phyloP scores from a whole-genome alignment of 2,797 vertebrate species.

The Pipistrellus pipistrellus region DNA sequence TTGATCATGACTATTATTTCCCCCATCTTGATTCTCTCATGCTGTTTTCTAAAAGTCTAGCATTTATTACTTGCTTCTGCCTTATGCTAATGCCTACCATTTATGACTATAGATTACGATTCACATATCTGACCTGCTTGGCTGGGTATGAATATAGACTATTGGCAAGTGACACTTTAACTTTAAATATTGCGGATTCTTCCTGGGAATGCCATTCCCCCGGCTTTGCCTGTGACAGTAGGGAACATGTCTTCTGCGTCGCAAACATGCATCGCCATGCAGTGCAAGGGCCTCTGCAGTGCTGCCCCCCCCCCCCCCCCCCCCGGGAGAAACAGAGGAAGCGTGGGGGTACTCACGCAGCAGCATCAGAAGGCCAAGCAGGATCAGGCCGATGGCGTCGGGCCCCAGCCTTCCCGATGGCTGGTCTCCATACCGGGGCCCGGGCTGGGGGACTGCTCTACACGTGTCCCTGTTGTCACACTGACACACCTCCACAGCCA shows the following conservation, averaged over 20 bases:
- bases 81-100: background rate
- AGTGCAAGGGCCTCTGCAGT: background rate
- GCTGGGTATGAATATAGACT: background rate
- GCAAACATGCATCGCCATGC: no score
- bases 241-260: background rate
- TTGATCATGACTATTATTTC: background rate
- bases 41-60: background rate
- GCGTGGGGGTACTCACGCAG: conserved; percentile 87
- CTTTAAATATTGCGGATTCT: background rate
- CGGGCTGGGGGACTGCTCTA: fast-evolving
- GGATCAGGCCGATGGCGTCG: conserved; percentile 88
- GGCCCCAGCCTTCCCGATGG: conserved; percentile 75
- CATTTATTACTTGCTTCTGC: background rate
- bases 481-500: conserved; percentile 86
- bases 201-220: background rate
- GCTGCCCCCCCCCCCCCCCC: fast-evolving
- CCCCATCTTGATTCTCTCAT: background rate
- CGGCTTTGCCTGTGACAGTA: background rate
- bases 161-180: background rate
- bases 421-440: fast-evolving
- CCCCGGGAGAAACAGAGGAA: fast-evolving
- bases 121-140: background rate
- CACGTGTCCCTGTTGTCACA: conserved; percentile 85
- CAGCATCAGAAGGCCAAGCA: conserved; percentile 89
- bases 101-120: background rate